These are phyloP conservation scores for Triplophysa bombifrons DNA, from an alignment of 2,797 vertebrate genomes.

Conservation along the genomic window DNA sequence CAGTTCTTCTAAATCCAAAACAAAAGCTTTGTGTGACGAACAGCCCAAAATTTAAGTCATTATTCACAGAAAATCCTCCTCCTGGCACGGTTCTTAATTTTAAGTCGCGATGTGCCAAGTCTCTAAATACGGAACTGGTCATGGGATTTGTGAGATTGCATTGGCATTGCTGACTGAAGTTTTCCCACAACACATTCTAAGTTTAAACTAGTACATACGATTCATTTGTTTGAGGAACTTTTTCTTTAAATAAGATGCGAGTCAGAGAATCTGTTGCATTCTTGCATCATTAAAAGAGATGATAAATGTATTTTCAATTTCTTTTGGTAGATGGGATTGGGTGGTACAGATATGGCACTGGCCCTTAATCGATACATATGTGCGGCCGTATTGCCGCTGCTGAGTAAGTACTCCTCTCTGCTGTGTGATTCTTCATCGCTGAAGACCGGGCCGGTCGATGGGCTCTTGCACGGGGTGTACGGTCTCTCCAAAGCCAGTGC, in stretches of 20 bases:
- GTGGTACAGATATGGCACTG: slow-evolving; percentile 93
- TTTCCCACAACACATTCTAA: background rate
- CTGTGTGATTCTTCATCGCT: slow-evolving; percentile 85
- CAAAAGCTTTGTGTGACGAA: background rate
- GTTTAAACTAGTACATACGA: background rate
- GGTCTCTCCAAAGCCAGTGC: slow-evolving; percentile 87
- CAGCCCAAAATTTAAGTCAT: background rate
- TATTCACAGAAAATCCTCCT: background rate
- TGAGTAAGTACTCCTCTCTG: slow-evolving; percentile 87
- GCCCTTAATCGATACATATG: slow-evolving; percentile 94
- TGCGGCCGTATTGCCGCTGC: slow-evolving; percentile 86
- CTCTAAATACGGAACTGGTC: background rate
- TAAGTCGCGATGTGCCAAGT: background rate
- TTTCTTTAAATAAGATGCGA: background rate
- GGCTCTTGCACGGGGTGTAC: slow-evolving; percentile 87
- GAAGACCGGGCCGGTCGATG: slow-evolving; percentile 81
- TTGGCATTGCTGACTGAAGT: background rate
- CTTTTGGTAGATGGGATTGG: slow-evolving; percentile 80
- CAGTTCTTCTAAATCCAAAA: slow-evolving; percentile 8
- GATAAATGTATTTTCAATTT: background rate
- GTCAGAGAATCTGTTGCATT: background rate
- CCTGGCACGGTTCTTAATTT: background rate
- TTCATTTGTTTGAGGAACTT: background rate
- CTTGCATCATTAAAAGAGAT: background rate
- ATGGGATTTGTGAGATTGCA: background rate